These are phyloP conservation scores for Cyphomyrmex costatus DNA, from an alignment of 1,140 invertebrate genomes.

Conservation along the genomic window DNA sequence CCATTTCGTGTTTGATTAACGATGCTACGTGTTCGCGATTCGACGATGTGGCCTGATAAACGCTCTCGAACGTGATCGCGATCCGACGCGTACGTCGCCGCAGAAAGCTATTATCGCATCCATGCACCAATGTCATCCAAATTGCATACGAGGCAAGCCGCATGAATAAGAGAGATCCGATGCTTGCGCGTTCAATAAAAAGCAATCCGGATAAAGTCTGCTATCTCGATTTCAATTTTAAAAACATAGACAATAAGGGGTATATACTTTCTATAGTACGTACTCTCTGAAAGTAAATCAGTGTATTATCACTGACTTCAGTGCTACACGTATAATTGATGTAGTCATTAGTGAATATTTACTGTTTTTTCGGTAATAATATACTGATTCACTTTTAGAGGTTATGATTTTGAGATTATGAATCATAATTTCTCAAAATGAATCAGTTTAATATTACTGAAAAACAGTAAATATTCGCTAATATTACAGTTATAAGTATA, in stretches of 20 bases:
- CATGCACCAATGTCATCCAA: slow-evolving; percentile 19
- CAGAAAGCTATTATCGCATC: slow-evolving; percentile 36
- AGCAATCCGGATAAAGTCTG: background rate
- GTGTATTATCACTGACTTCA: too few species aligned
- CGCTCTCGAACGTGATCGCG: slow-evolving; percentile 23
- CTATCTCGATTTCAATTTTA: background rate
- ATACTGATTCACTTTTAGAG: too few species aligned
- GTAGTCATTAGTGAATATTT: too few species aligned
- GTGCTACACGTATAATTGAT: too few species aligned
- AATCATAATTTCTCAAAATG: too few species aligned
- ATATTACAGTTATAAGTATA: too few species aligned
- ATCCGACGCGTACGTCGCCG: slow-evolving; percentile 16
- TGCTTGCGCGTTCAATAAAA: background rate
- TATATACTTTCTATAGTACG: background rate
- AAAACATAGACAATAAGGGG: background rate
- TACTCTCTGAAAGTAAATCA: too few species aligned
- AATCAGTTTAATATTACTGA: too few species aligned
- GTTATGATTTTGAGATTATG: too few species aligned
- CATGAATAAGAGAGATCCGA: slow-evolving; percentile 17
- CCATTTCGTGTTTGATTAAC: slow-evolving; percentile 47
- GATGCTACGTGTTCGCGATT: background rate
- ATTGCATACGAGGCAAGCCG: slow-evolving; percentile 24
- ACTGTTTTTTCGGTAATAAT: too few species aligned
- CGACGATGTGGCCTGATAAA: slow-evolving; percentile 31
- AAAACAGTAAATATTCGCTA: too few species aligned